Base-by-base conservation (phyloP, 37 sponge, comb jelly and placozoan species). In the Haliclona indistincta region DNA sequence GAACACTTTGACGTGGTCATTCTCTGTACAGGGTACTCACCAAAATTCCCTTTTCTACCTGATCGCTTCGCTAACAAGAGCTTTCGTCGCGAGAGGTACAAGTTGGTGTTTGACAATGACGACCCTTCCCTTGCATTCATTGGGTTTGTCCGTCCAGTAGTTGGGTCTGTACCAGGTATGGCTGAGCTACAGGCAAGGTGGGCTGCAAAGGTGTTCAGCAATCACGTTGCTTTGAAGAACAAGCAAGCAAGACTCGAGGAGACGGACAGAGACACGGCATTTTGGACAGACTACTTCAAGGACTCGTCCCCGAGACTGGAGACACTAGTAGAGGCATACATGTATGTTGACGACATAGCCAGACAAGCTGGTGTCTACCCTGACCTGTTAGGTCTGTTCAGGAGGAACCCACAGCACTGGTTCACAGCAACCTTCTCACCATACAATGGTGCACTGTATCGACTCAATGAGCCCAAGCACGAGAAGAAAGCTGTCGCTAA, bases 151-250 rank as follows among this genome's bases (percentile, higher is more conserved):
- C 81, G 93, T 2, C 97, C 97, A n/a, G 63, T 89, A 0, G 81
- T 84, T 37, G 96, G 96, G 3, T 84, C 93, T 34, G 74, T 93
- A 4, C 85, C 78, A 33, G 71, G 79, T 38, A 82, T 87, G 49
- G 70, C 90, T 28, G 97, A 96, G 77, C 61, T 92, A 32, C 97
- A 96, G 75, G 66, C 88, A 22, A 68, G 97, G 70, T 92, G 90
- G 91, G 77, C 76, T 25, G 90, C 93, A 1, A 83, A 84, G 71
- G 74, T 96, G 30, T 89, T 70, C 75, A 55, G 80, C 29, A 70
- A 79, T 20, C 58, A 49, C 19, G 73, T 92, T 7, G 60, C 64
- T 1, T 64, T 95, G 34, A 60, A 78, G 22, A 49, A 89, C 0
- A 6, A 79, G 13, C 68, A 72, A 25, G 84, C 79, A 38, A 78